Percentiles rank a stretch among this genome's conserved stretches.
These are phyloP conservation scores for Turdus rufiventris DNA, from an alignment of 2,113 vertebrate genomes.

Conservation along the genomic window DNA sequence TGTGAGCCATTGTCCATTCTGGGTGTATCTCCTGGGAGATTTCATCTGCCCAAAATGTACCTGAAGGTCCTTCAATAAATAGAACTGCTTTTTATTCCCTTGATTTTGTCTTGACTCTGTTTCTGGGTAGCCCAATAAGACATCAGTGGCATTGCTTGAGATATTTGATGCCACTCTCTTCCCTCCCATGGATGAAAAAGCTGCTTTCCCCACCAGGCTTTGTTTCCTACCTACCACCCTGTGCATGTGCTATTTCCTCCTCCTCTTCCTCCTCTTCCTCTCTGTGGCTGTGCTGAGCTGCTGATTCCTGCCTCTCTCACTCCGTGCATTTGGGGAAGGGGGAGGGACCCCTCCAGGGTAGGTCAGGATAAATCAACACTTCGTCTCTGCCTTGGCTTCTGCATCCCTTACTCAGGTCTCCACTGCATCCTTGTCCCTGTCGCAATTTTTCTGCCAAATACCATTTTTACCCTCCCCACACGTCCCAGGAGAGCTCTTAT, in stretches of 20 bases:
- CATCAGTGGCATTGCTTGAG: background rate
- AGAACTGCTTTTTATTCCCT: background rate
- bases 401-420: background rate
- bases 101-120: background rate
- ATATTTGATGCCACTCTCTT: background rate
- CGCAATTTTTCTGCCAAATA: slow-evolving; percentile 6
- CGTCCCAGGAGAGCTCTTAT: background rate
- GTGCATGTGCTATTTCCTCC: background rate
- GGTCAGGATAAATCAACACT: background rate
- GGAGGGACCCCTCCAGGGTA: background rate
- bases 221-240: background rate
- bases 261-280: background rate
- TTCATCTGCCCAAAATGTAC: background rate
- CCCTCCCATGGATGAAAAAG: background rate
- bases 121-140: background rate
- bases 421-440: background rate
- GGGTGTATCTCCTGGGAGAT: background rate
- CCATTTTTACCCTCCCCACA: background rate
- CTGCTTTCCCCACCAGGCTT: background rate
- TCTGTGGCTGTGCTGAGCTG: background rate
- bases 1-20: background rate
- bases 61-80: background rate
- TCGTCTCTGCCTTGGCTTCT: background rate
- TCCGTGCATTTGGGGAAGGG: background rate
- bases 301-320: background rate